Evolutionary conservation across 1,140 invertebrate genomes (phyloP).

Genomic region (Bactericera cockerelli): DNA sequence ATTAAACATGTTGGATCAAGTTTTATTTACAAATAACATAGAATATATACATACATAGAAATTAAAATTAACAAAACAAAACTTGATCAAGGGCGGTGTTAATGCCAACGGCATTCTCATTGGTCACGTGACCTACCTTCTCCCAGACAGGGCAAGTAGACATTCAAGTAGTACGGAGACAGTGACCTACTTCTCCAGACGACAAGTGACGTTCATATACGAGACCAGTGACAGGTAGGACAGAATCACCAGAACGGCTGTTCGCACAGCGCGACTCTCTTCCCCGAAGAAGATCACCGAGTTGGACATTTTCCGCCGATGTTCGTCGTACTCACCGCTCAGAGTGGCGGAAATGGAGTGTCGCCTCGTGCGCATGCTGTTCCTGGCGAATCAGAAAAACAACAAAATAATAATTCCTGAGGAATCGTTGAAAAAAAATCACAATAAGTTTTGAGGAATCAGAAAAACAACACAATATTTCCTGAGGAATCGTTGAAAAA

Average conservation of each 20-base stretch:
- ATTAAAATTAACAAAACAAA: no score
- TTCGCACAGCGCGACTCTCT: slow-evolving; percentile 38
- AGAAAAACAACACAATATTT: slow-evolving; percentile 1
- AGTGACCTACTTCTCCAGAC: no score
- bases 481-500: no score
- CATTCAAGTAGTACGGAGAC: no score
- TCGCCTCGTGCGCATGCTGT: slow-evolving; percentile 36
- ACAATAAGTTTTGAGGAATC: neutral
- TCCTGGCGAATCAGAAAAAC: slow-evolving; percentile 24
- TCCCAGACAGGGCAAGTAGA: neutral
- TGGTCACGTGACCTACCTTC: no score
- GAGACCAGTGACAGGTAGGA: slow-evolving; percentile 38
- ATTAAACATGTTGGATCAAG: no score
- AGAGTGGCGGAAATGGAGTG: slow-evolving; percentile 33
- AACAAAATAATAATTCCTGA: slow-evolving; percentile 7
- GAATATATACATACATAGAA: no score
- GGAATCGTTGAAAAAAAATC: neutral
- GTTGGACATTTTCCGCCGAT: slow-evolving; percentile 25
- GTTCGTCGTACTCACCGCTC: slow-evolving; percentile 3
- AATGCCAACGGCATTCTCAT: no score
- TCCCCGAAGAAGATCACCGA: slow-evolving; percentile 33
- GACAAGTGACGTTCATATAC: slow-evolving; percentile 6
- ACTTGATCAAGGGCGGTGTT: no score
- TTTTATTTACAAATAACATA: no score
- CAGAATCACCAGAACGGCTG: slow-evolving; percentile 35